Percentiles rank a stretch among this genome's conserved stretches.
phyloP scores from a whole-genome alignment of 2,113 vertebrate genomes.

The Chinchilla lanigera region DNA sequence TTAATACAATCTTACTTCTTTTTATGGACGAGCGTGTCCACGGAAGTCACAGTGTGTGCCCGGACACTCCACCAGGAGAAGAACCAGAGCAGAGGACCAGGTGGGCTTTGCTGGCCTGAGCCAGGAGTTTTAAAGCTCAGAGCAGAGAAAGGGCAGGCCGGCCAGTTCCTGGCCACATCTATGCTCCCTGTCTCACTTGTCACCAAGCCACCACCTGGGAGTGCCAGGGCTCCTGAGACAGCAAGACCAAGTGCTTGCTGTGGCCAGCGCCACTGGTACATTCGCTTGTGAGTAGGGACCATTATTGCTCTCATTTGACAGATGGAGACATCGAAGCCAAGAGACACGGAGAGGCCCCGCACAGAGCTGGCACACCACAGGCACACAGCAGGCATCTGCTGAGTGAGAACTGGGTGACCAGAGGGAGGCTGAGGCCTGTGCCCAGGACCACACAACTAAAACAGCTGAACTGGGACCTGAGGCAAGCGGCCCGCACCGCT shows the following conservation, averaged over 20 bases:
- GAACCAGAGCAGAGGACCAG: background rate
- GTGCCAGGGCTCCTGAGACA: background rate
- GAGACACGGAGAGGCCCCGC: background rate
- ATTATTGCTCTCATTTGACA: background rate
- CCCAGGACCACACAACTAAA: too few relatives aligned
- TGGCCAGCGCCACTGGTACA: accelerated
- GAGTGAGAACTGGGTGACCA: background rate
- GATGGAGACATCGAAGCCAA: background rate
- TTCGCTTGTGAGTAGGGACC: background rate
- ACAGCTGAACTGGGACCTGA: background rate
- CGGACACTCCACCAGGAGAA: background rate
- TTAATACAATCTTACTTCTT: background rate
- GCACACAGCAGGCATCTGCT: background rate
- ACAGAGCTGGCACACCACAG: background rate
- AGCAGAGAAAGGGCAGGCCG: background rate
- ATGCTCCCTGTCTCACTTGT: background rate
- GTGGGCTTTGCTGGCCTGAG: background rate
- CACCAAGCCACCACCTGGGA: accelerated
- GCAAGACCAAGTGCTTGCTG: background rate
- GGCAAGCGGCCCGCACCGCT: background rate
- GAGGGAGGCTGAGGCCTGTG: background rate
- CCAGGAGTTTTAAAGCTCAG: background rate
- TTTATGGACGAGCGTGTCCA: background rate
- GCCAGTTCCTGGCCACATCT: background rate
- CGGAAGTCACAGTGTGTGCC: background rate